Evolutionary conservation across 2,113 vertebrate genomes (phyloP).

Genomic region (Chinchilla lanigera): DNA sequence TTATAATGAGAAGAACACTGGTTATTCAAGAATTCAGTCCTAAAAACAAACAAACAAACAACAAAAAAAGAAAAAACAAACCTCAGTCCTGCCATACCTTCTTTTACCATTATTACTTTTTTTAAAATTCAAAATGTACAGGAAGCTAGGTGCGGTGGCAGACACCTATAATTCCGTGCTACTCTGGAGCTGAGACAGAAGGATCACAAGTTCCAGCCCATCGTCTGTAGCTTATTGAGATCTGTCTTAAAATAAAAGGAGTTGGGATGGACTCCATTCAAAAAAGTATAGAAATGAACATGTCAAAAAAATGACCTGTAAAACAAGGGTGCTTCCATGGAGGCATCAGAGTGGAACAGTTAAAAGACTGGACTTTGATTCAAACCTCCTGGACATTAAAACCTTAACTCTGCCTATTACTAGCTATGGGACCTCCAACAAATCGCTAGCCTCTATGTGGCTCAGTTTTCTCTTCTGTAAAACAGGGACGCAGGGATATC

Average conservation of each 20-base stretch:
- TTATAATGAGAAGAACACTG: neutral
- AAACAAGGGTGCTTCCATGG: conserved; percentile 1
- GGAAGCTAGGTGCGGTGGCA: neutral
- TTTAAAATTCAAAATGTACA: conserved; percentile 15
- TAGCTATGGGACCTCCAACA: neutral
- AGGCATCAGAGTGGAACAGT: neutral
- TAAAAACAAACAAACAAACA: too few species aligned
- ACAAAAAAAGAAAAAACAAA: too few species aligned
- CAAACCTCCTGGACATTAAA: conserved; percentile 32
- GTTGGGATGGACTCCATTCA: neutral
- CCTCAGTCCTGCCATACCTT: neutral
- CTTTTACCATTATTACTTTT: neutral
- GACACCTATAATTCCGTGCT: neutral
- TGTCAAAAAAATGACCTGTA: neutral
- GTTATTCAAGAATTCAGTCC: neutral
- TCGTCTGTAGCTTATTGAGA: neutral
- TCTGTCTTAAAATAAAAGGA: neutral
- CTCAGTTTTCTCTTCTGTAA: conserved; percentile 17
- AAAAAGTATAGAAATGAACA: neutral
- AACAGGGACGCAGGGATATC: neutral
- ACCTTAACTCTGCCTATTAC: neutral
- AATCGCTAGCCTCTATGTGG: neutral
- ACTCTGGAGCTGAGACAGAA: neutral
- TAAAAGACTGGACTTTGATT: neutral
- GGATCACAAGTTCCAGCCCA: neutral